Evolutionary conservation across 2,113 vertebrate genomes (phyloP).

Genomic region (Orientallactaga bullata): DNA sequence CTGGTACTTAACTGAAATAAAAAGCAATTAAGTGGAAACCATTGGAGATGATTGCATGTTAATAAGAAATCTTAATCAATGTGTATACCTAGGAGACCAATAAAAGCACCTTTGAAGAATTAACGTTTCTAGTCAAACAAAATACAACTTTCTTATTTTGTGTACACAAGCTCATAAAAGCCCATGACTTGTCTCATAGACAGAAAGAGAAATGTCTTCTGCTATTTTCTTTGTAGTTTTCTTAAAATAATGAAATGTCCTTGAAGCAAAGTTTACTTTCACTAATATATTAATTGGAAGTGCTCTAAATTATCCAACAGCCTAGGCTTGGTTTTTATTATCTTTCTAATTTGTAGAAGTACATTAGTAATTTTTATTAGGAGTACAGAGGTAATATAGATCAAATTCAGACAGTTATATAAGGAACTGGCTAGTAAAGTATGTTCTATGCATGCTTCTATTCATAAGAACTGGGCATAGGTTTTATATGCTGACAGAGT

Average conservation of each 20-base stretch:
- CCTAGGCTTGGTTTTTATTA: background rate
- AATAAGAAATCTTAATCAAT: slow-evolving; percentile 85
- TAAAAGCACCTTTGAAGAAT: slow-evolving; percentile 73
- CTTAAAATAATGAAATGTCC: slow-evolving; percentile 52
- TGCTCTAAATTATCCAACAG: slow-evolving; percentile 55
- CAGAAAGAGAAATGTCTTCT: slow-evolving; percentile 29
- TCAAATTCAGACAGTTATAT: background rate
- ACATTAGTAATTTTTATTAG: background rate
- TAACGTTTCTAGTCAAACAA: slow-evolving; percentile 73
- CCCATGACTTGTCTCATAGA: slow-evolving; percentile 60
- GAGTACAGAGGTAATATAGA: slow-evolving; percentile 7
- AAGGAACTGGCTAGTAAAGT: background rate
- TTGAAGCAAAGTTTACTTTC: slow-evolving; percentile 59
- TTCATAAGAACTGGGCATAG: background rate
- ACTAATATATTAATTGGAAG: slow-evolving; percentile 35
- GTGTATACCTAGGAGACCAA: slow-evolving; percentile 79
- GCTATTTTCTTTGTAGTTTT: slow-evolving; percentile 48
- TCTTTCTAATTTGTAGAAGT: slow-evolving; percentile 14
- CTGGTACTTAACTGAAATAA: slow-evolving; percentile 83
- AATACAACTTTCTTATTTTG: slow-evolving; percentile 69
- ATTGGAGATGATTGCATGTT: slow-evolving; percentile 82
- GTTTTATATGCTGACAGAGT: background rate
- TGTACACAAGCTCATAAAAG: background rate
- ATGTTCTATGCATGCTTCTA: background rate
- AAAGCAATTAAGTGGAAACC: slow-evolving; percentile 85